Conservation (phyloP, 2,888 invertebrate genomes). For the Anorthoa munda region DNA sequence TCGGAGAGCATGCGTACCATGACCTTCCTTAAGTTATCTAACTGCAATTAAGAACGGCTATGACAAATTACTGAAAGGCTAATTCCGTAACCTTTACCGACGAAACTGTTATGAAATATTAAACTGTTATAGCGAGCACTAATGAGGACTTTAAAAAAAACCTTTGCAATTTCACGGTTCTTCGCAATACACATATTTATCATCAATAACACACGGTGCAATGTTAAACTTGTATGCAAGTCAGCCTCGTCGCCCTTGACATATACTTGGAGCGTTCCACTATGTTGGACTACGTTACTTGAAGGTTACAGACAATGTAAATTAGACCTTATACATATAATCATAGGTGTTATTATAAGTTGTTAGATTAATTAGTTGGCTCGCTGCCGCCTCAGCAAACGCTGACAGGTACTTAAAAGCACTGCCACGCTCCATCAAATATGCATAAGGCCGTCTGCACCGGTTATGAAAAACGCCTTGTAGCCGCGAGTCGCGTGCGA, state of each 20-base stretch:
- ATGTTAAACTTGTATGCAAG: constrained; percentile 73
- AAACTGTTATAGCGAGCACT: constrained; percentile 16
- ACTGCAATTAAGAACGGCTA: constrained; percentile 6
- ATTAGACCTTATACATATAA: constrained; percentile 64
- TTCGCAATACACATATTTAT: constrained; percentile 48
- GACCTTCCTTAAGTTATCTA: constrained; percentile 31
- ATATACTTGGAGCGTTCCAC: constrained; percentile 73
- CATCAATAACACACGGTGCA: constrained; percentile 66
- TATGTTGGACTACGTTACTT: constrained; percentile 51
- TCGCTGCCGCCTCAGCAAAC: constrained; percentile 69
- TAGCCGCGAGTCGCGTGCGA: constrained; percentile 68
- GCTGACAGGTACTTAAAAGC: constrained; percentile 76
- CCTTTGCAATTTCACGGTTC: constrained; percentile 57
- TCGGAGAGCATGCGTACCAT: constrained; percentile 17
- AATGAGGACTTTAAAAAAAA: constrained; percentile 37
- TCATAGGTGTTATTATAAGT: constrained; percentile 66
- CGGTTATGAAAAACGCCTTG: constrained; percentile 80
- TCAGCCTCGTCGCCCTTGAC: constrained; percentile 82
- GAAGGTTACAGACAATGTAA: constrained; percentile 43
- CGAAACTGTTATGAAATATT: constrained; percentile 42
- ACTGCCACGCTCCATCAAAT: constrained; percentile 78
- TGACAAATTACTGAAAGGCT: constrained; percentile 28
- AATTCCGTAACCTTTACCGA: constrained; percentile 26
- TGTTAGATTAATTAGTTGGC: constrained; percentile 66
- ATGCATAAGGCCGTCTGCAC: constrained; percentile 80